Base-by-base conservation (phyloP, 2,113 vertebrate species). In the Bubo bubo region DNA sequence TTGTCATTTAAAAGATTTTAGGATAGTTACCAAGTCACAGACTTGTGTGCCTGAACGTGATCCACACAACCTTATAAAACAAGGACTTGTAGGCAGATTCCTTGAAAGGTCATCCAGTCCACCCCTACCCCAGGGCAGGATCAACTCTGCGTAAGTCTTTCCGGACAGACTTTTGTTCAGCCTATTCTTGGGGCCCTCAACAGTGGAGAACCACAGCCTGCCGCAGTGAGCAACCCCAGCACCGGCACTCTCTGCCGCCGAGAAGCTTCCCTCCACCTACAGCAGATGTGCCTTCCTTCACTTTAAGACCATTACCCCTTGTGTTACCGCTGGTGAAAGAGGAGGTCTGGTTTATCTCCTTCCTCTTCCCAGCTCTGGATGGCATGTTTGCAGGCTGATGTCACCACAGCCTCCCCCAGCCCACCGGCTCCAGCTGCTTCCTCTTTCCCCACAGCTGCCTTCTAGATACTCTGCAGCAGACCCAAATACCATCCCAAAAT, bases 241-340 rank as follows among this genome's bases (percentile, higher is more conserved):
- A 0, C 35, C 0, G 0, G 13, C 14, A 2, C 35, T 30, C 81
- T 32, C 20, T 56, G 35, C 22, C 2, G 0, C 83, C 1, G 0
- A 43, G 73, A 21, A 28, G 8, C 39, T 49, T 45, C 62, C 34
- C 34, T 47, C 56, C 72, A 68, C n/a, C 87, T 16, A 5, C 59
- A 62, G 92, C 45, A 39, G 76, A 60, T 67, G 24, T 41, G 58
- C 34, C 50, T 32, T 17, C 37, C 56, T 45, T 16, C 4, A 2
- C 53, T 28, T 9, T 19, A 14, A 79, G 60, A 45, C 83, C 41
- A 22, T 62, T 28, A 16, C 28, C 18, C 26, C 45, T 14, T 1
- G 3, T 3, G 27, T 35, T 41, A 8, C 9, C 9, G 6, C 52
- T 4, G 28, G 32, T 35, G 70, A 75, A 45, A 30, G 26, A 63